A percentile compares a stretch with the other conserved stretches of the same genome.
Conservation (phyloP, 2,113 vertebrate genomes). For the Trematomus loennbergii region DNA sequence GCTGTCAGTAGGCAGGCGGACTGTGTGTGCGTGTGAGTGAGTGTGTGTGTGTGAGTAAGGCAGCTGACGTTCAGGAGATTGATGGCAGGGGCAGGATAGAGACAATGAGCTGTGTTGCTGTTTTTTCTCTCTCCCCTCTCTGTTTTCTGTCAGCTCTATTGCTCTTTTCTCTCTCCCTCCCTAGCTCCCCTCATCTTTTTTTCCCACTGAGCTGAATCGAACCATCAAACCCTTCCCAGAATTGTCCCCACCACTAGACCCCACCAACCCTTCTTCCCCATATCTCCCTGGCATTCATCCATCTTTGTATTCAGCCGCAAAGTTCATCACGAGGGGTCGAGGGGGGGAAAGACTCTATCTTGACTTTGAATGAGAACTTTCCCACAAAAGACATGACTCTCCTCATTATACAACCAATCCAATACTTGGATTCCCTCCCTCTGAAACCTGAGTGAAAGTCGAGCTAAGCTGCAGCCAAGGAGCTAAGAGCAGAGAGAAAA, state of each 20-base stretch:
- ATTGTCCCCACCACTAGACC: neutral
- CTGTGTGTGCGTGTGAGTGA: slow-evolving; percentile 3
- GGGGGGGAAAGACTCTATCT: slow-evolving; percentile 19
- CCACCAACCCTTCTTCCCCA: neutral
- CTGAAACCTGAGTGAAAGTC: slow-evolving; percentile 48
- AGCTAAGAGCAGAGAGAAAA: slow-evolving; percentile 18
- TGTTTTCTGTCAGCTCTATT: slow-evolving; percentile 41
- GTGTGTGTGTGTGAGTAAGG: slow-evolving; percentile 43
- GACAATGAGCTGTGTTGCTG: slow-evolving; percentile 75
- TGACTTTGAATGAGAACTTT: slow-evolving; percentile 65
- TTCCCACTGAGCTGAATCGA: slow-evolving; percentile 25
- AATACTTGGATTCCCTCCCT: slow-evolving; percentile 33
- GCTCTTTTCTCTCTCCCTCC: slow-evolving; percentile 33
- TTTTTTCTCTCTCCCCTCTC: slow-evolving; percentile 28
- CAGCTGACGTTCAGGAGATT: slow-evolving; percentile 72
- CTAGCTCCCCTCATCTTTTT: slow-evolving; percentile 37
- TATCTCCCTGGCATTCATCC: slow-evolving; percentile 46
- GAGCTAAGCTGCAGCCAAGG: slow-evolving; percentile 47
- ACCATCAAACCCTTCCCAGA: slow-evolving; percentile 31
- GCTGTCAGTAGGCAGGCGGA: slow-evolving; percentile 54
- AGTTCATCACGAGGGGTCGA: slow-evolving; percentile 43
- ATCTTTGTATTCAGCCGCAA: slow-evolving; percentile 50
- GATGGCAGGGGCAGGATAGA: slow-evolving; percentile 69
- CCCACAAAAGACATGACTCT: slow-evolving; percentile 64
- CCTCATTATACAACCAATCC: slow-evolving; percentile 50